Conservation (phyloP, 2,797 vertebrate species). For the Eutrigla gurnardus region DNA sequence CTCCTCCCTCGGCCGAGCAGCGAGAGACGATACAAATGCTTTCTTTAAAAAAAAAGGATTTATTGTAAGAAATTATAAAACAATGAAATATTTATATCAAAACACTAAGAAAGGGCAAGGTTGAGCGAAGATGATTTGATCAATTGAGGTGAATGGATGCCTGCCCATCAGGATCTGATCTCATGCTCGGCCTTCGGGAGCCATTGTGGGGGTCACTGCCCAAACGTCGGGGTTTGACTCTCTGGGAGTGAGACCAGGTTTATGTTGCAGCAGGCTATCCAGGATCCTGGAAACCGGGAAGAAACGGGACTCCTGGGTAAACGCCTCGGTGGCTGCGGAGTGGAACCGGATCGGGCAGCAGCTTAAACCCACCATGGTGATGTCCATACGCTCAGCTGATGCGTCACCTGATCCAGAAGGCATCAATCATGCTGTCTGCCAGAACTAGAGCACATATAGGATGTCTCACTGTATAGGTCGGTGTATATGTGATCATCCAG, state of each 20-base stretch:
- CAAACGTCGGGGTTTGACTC: too few species aligned
- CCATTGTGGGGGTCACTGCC: too few species aligned
- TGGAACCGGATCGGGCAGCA: not conserved
- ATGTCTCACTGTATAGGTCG: too few species aligned
- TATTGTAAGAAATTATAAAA: not conserved
- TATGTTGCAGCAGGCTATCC: too few species aligned
- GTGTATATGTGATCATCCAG: too few species aligned
- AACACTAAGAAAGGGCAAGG: not conserved
- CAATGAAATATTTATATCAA: not conserved
- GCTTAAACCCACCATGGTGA: conserved; percentile 1
- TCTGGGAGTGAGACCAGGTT: too few species aligned
- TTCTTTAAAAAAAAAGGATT: not conserved
- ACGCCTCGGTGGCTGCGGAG: not conserved
- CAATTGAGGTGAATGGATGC: not conserved
- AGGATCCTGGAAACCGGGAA: not conserved
- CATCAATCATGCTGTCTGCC: not conserved
- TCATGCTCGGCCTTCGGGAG: too few species aligned
- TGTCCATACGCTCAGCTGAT: not conserved
- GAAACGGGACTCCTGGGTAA: not conserved
- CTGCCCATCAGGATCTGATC: too few species aligned
- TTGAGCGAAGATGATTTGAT: not conserved
- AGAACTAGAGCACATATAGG: not conserved
- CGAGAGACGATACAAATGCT: conserved; percentile 6
- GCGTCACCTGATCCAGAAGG: not conserved
- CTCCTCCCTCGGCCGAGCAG: not conserved